Evolutionary conservation across 2,797 vertebrate genomes (phyloP), one percentile per base, ranked within the genome.

Genomic region (Lacerta bilineata): DNA sequence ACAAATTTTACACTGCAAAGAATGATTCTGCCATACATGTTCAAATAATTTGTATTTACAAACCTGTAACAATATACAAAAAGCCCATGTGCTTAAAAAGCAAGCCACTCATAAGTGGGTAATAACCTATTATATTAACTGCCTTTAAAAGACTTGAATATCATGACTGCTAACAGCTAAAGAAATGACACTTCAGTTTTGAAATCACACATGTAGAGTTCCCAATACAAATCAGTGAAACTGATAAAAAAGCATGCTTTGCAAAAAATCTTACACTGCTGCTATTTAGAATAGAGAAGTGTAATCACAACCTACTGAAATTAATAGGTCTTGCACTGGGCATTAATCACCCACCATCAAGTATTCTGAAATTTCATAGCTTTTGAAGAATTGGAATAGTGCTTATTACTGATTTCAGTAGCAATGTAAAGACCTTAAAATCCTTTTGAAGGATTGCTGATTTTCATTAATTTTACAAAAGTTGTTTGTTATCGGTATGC

Each of bases 1-100:
- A 96, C 94, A 96, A 74, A 86, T 90, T 95, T 93, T 95, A 94
- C 91, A 97, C 88, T 89, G 92, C 90, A 95, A 93, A 94, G 91
- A 87, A 92, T 20, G n/a, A 80, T 81, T 72, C 66, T 39, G 72
- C 46, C 82, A 75, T 9, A 91, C 85, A 86, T 41, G 23, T 41
- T 69, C 27, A 80, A 89, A 69, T 74, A 7, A 85, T 89, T 85
- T 80, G 43, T 76, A 81, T 85, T 87, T 89, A 85, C 78, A 89
- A 41, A 69, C 64, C 13, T 79, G 6, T 41, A 76, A 23, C 20
- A 88, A 76, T 81, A 72, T 69, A 82, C 88, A 86, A 41, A 36
- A 15, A 82, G 68, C 27, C 9, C 61, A 74, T 80, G 9, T 33
- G 46, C 10, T 10, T 25, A n/a, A 79, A 43, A 72, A 66, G 27